Conservation (phyloP, 2,113 vertebrate species). For the Noturus placidus region DNA sequence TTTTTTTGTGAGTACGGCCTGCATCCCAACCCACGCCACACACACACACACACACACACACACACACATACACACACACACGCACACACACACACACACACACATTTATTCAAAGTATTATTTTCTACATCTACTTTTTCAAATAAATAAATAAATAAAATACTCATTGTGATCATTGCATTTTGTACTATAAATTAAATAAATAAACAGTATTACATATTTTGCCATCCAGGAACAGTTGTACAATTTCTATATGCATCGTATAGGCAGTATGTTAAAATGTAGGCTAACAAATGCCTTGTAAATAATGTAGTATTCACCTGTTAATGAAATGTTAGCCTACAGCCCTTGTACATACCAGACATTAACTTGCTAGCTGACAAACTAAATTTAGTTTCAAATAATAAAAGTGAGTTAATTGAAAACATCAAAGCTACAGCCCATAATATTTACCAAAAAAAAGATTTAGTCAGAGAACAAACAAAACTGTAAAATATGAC, state of each 20-base stretch:
- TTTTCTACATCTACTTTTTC: neutral
- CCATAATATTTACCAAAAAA: too few species aligned
- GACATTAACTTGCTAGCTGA: neutral
- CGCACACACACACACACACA: too few species aligned
- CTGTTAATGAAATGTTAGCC: neutral
- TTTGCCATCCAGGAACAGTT: neutral
- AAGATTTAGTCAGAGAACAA: neutral
- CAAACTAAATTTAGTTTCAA: neutral
- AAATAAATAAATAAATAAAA: neutral
- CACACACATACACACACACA: neutral
- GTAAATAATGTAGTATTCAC: neutral
- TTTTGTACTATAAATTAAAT: neutral
- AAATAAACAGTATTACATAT: neutral
- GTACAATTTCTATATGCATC: neutral
- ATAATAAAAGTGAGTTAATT: neutral
- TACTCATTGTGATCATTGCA: neutral
- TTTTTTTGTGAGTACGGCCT: neutral
- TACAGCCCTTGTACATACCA: neutral
- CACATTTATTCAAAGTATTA: neutral
- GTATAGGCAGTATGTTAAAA: neutral
- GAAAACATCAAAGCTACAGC: neutral
- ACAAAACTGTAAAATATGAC: neutral
- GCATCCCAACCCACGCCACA: neutral
- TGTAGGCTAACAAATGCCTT: neutral
- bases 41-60: neutral